Evolutionary conservation across 23 tunicate genomes (phyloP).

Genomic region (Styela plicata): DNA sequence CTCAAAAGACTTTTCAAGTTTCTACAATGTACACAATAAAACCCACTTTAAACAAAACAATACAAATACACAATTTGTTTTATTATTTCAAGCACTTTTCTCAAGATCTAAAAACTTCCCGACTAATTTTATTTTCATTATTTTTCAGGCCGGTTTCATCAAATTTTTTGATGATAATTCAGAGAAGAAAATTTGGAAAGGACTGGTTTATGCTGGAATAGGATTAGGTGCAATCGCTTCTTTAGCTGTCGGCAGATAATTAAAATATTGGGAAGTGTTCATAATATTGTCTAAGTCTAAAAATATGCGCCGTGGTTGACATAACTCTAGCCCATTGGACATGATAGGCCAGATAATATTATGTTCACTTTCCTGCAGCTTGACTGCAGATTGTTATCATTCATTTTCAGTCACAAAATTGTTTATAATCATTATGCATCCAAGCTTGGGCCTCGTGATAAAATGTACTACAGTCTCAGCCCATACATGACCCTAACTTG

Average conservation of each 20-base stretch:
- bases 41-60: not conserved
- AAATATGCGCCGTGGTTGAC: no score
- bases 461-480: no score
- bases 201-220: constrained; percentile 18
- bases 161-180: constrained; percentile 26
- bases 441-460: no score
- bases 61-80: not conserved
- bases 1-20: constrained; percentile 2
- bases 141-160: constrained; percentile 18
- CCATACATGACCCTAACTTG: no score
- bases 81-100: not conserved
- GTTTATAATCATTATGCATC: no score
- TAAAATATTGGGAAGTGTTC: no score
- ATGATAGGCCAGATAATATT: no score
- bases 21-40: not conserved
- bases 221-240: constrained; percentile 8
- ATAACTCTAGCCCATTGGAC: no score
- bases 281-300: no score
- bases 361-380: no score
- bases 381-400: no score
- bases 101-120: not conserved
- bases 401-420: no score
- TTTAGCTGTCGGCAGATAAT: constrained; percentile 14
- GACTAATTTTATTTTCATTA: not conserved
- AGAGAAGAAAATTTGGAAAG: constrained; percentile 34